Evolutionary conservation across 2,888 invertebrate species (phyloP), one percentile per base, ranked within the genome.

Genomic region (Torymus auratus): DNA sequence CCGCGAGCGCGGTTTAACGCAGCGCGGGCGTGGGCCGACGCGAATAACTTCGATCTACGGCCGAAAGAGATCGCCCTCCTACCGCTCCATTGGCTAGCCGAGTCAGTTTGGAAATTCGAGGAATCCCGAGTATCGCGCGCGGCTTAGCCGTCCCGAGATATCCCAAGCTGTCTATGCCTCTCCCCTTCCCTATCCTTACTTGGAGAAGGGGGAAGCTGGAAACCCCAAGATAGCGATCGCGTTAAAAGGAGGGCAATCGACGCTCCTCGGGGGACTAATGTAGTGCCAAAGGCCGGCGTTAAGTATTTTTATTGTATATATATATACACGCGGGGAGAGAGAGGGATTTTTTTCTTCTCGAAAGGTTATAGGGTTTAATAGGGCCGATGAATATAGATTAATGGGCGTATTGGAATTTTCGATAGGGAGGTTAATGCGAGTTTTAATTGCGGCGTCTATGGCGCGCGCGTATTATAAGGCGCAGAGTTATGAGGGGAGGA

Each of bases 51-150:
- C 82, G 83, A 83, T 85, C 79, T 81, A 28, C 61, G 79, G 52
- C n/a, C 55, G 20, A 15, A 55, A n/a, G 23, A 56, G 73, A 64
- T n/a, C 41, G 17, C 14, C n/a, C 15, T 15, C 17, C 50, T 50
- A 41, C 41, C 41, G 41, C 50, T 53, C 55, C 68, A 85, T 85
- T 84, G 85, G 85, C 83, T 84, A 86, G 83, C 86, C 86, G 83
- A 85, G 85, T 84, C 85, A 85, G 85, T 86, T 85, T 83, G 84
- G 86, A 88, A 85, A 88, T 88, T 85, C 85, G 81, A 83, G 81
- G 86, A 85, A 87, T 87, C 81, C 61, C 83, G 76, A 62, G 71
- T 73, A 72, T 78, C 58, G 58, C 53, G 65, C 14, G 73, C 61
- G 69, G 70, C 77, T 65, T 70, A 68, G 52, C 55, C 41, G 0